These are phyloP conservation scores for Daubentonia madagascariensis DNA, from an alignment of 2,113 vertebrate species.

Conservation along the genomic window DNA sequence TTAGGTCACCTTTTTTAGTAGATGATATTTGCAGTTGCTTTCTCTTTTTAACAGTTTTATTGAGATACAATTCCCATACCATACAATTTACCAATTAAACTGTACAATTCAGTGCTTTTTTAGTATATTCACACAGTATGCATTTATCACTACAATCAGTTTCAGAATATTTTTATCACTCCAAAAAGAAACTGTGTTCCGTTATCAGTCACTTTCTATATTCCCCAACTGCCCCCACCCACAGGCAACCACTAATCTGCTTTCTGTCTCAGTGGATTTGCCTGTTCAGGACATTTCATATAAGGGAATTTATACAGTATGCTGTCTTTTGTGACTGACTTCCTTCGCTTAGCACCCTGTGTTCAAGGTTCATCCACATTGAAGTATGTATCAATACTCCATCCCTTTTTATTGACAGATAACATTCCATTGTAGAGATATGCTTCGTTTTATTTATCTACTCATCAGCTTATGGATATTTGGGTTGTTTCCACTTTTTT, in stretches of 20 bases:
- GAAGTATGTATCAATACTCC: neutral
- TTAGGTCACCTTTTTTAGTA: neutral
- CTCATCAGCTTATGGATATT: neutral
- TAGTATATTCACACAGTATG: neutral
- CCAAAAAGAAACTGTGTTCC: neutral
- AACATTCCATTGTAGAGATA: neutral
- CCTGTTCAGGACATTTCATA: neutral
- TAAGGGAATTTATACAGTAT: neutral
- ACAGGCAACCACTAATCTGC: neutral
- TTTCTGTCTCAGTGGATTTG: neutral
- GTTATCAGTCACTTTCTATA: neutral
- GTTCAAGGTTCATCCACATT: neutral
- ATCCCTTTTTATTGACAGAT: neutral
- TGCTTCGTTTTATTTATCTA: neutral
- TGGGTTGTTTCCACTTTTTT: no score
- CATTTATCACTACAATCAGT: neutral
- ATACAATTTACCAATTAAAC: neutral
- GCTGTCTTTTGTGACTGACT: neutral
- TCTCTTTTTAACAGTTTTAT: neutral
- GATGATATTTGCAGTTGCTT: neutral
- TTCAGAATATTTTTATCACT: neutral
- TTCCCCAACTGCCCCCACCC: neutral
- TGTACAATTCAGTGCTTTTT: neutral
- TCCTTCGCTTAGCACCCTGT: neutral
- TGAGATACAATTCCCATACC: neutral